phyloP scores from a whole-genome alignment of 2,888 invertebrate genomes.

The Tryphoninae sp. region DNA sequence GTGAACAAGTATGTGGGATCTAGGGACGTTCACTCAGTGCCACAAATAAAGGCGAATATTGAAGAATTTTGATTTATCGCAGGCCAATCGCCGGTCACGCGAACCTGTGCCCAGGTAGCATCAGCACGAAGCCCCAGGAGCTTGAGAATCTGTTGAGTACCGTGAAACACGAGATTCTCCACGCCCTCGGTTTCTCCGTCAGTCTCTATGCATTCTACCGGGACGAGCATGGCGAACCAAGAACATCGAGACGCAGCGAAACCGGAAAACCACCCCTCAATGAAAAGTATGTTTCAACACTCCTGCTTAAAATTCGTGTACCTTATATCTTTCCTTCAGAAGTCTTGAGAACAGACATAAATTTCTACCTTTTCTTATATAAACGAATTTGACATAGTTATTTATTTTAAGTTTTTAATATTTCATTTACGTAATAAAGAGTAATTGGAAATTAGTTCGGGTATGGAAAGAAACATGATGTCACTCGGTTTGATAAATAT shows the following conservation, averaged over 20 bases:
- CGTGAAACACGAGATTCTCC: conserved; percentile 99
- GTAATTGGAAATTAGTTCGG: too few relatives aligned
- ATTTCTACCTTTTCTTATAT: neutral
- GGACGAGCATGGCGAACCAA: conserved; percentile 93
- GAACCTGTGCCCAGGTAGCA: conserved; percentile 97
- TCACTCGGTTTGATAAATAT: too few relatives aligned
- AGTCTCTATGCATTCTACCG: conserved; percentile 98
- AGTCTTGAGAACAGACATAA: neutral
- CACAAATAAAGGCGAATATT: conserved; percentile 55
- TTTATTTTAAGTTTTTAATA: too few relatives aligned
- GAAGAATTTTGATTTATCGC: conserved; percentile 68
- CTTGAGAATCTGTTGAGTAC: conserved; percentile 95
- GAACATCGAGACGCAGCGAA: conserved; percentile 90
- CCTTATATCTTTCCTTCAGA: neutral
- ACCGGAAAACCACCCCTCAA: conserved; percentile 95
- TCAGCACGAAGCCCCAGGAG: conserved; percentile 95
- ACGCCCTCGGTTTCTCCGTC: conserved; percentile 98
- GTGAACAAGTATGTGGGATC: neutral
- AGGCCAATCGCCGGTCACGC: conserved; percentile 99
- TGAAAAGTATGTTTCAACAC: conserved; percentile 87
- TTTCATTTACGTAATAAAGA: too few relatives aligned
- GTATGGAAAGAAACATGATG: too few relatives aligned
- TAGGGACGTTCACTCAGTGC: conserved; percentile 27
- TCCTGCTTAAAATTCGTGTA: neutral
- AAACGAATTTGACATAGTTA: too few relatives aligned